Evolutionary conservation across 1,140 invertebrate genomes (phyloP).

Genomic region (Bombus impatiens): DNA sequence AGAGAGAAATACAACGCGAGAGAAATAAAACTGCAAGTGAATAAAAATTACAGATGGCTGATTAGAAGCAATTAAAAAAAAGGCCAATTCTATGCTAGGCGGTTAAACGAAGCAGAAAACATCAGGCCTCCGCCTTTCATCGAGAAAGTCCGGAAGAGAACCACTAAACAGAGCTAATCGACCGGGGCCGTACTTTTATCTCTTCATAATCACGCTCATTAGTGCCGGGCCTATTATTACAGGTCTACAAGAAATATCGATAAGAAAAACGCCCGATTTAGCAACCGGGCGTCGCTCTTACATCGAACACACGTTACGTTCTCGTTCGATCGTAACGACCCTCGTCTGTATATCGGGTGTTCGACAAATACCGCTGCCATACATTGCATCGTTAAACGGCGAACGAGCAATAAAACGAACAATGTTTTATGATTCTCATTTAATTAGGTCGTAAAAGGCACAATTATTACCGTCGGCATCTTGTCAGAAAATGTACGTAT

Average conservation of each 20-base stretch:
- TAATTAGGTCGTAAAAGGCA: constrained; percentile 3
- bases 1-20: background rate
- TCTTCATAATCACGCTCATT: constrained; percentile 26
- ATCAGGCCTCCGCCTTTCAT: background rate
- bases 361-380: background rate
- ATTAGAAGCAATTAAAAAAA: constrained; percentile 6
- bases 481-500: background rate
- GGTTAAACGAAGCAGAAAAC: background rate
- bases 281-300: background rate
- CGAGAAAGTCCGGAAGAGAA: constrained; percentile 43
- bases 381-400: background rate
- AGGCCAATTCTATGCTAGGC: background rate
- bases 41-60: background rate
- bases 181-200: constrained; percentile 1
- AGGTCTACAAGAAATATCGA: background rate
- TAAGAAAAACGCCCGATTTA: constrained; percentile 32
- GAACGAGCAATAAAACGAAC: background rate
- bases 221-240: constrained; percentile 37
- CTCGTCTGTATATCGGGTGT: background rate
- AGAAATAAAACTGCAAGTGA: too few relatives aligned
- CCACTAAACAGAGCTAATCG: constrained; percentile 27
- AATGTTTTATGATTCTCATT: constrained; percentile 2
- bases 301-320: constrained; percentile 2
- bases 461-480: too few relatives aligned
- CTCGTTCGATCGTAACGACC: constrained; percentile 12